These are phyloP conservation scores for Orestias chungarensis DNA, from an alignment of 2,797 vertebrate species.

Conservation along the genomic window DNA sequence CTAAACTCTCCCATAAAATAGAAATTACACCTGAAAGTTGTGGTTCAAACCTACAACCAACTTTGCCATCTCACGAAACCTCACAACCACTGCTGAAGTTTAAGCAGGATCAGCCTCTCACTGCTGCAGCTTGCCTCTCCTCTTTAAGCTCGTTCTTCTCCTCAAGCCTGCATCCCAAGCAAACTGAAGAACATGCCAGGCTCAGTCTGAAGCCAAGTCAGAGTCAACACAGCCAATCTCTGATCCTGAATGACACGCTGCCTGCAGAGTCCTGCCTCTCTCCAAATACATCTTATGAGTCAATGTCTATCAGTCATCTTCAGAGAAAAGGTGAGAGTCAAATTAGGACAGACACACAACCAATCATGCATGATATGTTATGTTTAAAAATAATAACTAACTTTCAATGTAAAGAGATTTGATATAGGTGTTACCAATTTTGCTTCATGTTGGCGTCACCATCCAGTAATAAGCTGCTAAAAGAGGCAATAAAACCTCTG, in stretches of 20 bases:
- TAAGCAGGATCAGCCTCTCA: constrained; percentile 25
- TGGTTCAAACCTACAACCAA: constrained; percentile 38
- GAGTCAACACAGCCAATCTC: constrained; percentile 79
- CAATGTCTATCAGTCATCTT: constrained; percentile 89
- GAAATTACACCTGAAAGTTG: constrained; percentile 32
- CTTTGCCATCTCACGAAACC: constrained; percentile 24
- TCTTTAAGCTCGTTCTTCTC: constrained; percentile 66
- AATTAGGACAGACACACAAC: neutral
- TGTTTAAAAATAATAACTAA: neutral
- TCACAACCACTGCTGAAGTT: constrained; percentile 58
- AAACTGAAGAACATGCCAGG: constrained; percentile 31
- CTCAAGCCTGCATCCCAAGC: constrained; percentile 56
- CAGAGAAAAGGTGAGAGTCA: constrained; percentile 89
- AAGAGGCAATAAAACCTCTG: constrained; percentile 55
- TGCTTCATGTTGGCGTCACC: constrained; percentile 30
- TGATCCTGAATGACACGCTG: constrained; percentile 86
- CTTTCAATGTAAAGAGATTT: neutral
- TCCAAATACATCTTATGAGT: constrained; percentile 87
- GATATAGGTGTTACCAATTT: constrained; percentile 6
- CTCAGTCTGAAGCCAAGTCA: constrained; percentile 67
- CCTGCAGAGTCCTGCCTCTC: constrained; percentile 90
- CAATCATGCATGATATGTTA: constrained; percentile 3
- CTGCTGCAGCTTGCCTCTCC: constrained; percentile 61
- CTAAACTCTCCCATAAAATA: constrained; percentile 35
- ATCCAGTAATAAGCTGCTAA: constrained; percentile 39